phyloP scores from a whole-genome alignment of 2,888 invertebrate genomes.

The Scaeva pyrastri region DNA sequence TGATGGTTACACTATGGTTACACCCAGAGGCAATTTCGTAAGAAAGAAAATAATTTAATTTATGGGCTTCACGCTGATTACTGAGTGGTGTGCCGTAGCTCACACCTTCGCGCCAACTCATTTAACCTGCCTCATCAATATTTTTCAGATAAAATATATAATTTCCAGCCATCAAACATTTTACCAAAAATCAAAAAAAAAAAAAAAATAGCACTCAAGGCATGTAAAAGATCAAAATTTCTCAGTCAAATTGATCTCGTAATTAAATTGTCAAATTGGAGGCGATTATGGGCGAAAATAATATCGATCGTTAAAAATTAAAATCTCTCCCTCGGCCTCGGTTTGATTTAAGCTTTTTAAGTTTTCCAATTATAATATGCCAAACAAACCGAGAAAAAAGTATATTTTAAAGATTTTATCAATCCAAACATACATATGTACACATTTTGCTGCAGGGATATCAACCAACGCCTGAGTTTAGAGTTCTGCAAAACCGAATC shows the following conservation, averaged over 20 bases:
- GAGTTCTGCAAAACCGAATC: slow-evolving; percentile 32
- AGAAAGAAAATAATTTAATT: slow-evolving; percentile 68
- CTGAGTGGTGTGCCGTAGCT: slow-evolving; percentile 51
- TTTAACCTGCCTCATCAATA: slow-evolving; percentile 55
- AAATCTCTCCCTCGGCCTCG: slow-evolving; percentile 49
- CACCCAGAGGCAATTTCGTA: slow-evolving; percentile 68
- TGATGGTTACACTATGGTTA: slow-evolving; percentile 43
- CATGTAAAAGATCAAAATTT: slow-evolving; percentile 10
- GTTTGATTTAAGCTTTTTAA: slow-evolving; percentile 32
- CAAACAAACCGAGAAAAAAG: slow-evolving; percentile 45
- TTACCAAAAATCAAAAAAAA: not conserved
- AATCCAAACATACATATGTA: too few species aligned
- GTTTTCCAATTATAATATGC: slow-evolving; percentile 69
- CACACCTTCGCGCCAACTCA: slow-evolving; percentile 47
- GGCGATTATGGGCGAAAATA: slow-evolving; percentile 60
- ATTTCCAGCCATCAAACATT: slow-evolving; percentile 55
- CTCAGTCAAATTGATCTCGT: slow-evolving; percentile 50
- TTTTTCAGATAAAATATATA: slow-evolving; percentile 45
- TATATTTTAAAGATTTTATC: slow-evolving; percentile 54
- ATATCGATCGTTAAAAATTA: slow-evolving; percentile 70
- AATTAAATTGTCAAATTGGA: slow-evolving; percentile 75
- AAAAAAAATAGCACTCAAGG: slow-evolving; percentile 30
- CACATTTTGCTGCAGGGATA: slow-evolving; percentile 26
- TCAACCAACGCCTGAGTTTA: not conserved
- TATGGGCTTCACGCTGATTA: slow-evolving; percentile 65